Evolutionary conservation across 2,113 vertebrate genomes (phyloP).

Genomic region (Propithecus coquereli): DNA sequence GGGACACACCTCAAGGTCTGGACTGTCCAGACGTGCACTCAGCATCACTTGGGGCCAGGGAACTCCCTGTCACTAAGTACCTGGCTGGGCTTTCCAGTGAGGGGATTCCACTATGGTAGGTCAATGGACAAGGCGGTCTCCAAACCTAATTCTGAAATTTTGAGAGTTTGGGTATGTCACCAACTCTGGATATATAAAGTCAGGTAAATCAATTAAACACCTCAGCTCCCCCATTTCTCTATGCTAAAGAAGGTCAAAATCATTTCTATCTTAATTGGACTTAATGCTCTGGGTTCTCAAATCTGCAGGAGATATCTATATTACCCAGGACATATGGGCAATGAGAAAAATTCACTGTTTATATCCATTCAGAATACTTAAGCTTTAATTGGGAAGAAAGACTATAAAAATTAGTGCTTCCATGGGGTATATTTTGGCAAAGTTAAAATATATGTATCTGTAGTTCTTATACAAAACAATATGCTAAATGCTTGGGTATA

Average conservation of each 20-base stretch:
- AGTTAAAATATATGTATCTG: neutral
- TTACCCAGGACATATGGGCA: too few relatives aligned
- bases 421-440: neutral
- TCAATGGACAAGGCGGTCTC: fast-evolving
- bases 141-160: neutral
- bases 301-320: neutral
- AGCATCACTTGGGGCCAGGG: fast-evolving
- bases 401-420: neutral
- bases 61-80: fast-evolving
- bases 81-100: neutral
- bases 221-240: too few relatives aligned
- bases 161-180: fast-evolving
- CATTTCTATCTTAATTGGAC: too few relatives aligned
- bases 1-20: fast-evolving
- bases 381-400: neutral
- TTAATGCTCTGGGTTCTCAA: neutral
- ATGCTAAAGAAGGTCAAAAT: fast-evolving
- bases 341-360: neutral
- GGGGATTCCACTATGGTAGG: fast-evolving
- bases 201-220: too few relatives aligned
- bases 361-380: too few relatives aligned
- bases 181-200: fast-evolving
- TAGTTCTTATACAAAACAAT: neutral
- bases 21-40: fast-evolving
- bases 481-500: fast-evolving